Evolutionary conservation across 2,888 invertebrate species (phyloP), one percentile per base, ranked within the genome.

Genomic region (Aporophyla nigra): DNA sequence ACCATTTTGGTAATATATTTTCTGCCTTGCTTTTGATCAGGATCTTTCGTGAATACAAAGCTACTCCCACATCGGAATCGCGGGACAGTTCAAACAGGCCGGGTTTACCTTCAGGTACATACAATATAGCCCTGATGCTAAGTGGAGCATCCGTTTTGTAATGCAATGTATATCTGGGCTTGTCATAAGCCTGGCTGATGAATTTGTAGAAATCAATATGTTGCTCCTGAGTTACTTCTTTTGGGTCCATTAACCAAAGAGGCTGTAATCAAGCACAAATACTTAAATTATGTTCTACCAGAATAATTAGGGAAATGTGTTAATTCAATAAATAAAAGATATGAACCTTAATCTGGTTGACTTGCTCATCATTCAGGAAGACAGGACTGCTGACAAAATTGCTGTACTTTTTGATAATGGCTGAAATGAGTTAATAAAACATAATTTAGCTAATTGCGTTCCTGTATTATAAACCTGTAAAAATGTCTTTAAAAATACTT

Each of bases 321-420:
- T 46, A 10, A 24, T 33, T n/a, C 56, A 24, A 67, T 0, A 40
- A 59, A 49, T 19, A 24, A 7, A 21, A 54, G 54, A 65, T 24
- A 19, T 5, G 1, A 24, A 98, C 98, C 97, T 98, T 98, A 65
- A 99, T 98, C 67, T 98, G 98, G 94, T 99, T 99, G 0, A 98
- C 98, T 93, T 98, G 98, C 87, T 98, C 98, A 78, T 99, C 98
- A 94, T 99, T 99, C 40, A 99, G 96, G 88, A 97, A 98, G 90
- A 99, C 99, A 0, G 99, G 99, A 88, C 98, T 98, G 53, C 99
- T 99, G 62, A 99, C 99, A 93, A 99, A 99, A 94, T 99, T 99
- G 93, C 99, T 99, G 96, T 99, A 99, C 93, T 99, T 99, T 91
- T 98, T 98, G 33, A 99, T 98, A 62, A 99, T 98, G 85, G 97